phyloP scores from a whole-genome alignment of 1,140 invertebrate genomes.

The Metopolophium dirhodum region DNA sequence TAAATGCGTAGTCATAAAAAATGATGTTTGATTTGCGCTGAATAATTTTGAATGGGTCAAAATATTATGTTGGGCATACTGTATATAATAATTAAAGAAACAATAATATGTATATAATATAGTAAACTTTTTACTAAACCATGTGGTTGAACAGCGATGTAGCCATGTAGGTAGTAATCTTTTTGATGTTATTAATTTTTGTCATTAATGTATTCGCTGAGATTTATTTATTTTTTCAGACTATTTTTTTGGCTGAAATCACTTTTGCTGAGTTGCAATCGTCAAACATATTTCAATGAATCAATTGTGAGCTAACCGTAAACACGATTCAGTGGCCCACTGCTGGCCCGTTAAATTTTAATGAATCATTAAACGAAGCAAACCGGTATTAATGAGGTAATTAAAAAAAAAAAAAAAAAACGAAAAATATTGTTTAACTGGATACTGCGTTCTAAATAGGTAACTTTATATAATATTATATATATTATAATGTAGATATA shows the following conservation, averaged over 20 bases:
- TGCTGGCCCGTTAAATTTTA: not conserved
- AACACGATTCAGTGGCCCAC: not conserved
- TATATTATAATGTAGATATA: not conserved
- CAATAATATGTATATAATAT: slow-evolving; percentile 2
- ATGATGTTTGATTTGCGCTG: not conserved
- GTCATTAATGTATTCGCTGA: not conserved
- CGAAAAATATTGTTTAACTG: not conserved
- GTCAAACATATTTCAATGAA: not conserved
- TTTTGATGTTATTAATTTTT: not conserved
- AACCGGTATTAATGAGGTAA: not conserved
- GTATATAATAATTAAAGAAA: not conserved
- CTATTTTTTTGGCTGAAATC: not conserved
- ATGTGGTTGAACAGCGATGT: not conserved
- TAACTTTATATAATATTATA: not conserved
- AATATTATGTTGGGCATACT: not conserved
- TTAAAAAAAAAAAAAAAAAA: not conserved
- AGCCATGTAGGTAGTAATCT: not conserved
- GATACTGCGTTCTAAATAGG: not conserved
- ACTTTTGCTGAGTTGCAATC: not conserved
- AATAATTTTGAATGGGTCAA: not conserved
- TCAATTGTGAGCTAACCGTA: not conserved
- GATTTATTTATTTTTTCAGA: not conserved
- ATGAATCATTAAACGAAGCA: not conserved
- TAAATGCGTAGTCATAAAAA: not conserved
- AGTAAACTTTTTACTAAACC: not conserved